These are phyloP conservation scores for Cotesia vestalis DNA, from an alignment of 1,140 invertebrate genomes.

Conservation along the genomic window DNA sequence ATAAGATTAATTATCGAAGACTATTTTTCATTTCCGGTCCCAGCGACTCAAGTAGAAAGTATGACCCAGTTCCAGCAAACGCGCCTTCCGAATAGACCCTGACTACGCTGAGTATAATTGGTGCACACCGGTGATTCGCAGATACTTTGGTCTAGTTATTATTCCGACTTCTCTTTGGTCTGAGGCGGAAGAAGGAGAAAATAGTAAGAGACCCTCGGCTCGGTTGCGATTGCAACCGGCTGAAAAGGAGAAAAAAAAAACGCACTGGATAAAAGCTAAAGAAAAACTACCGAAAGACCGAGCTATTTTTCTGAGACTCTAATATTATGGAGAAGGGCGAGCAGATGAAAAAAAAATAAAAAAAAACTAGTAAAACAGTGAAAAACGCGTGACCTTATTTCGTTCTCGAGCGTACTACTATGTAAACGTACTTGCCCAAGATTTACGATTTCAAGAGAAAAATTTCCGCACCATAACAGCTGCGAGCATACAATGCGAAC, in stretches of 20 bases:
- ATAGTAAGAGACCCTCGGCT: too few species aligned
- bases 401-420: neutral
- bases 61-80: constrained; percentile 11
- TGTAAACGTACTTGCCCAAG: constrained; percentile 9
- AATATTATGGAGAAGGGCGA: neutral
- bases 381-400: constrained; percentile 19
- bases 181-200: neutral
- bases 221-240: neutral
- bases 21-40: too few species aligned
- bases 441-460: constrained; percentile 12
- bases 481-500: constrained; percentile 20
- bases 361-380: constrained; percentile 3
- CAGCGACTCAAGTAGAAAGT: neutral
- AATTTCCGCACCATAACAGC: constrained; percentile 13
- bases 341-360: too few species aligned
- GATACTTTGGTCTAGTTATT: constrained; percentile 18
- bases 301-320: constrained; percentile 6
- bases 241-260: neutral
- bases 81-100: neutral
- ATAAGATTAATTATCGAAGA: too few species aligned
- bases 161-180: neutral
- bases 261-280: neutral
- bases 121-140: constrained; percentile 17
- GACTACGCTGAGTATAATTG: constrained; percentile 9
- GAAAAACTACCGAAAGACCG: constrained; percentile 6